A percentile compares a stretch with the other conserved stretches of the same genome.
Conservation (phyloP, 1,140 invertebrate species). For the Lepidostoma basale region DNA sequence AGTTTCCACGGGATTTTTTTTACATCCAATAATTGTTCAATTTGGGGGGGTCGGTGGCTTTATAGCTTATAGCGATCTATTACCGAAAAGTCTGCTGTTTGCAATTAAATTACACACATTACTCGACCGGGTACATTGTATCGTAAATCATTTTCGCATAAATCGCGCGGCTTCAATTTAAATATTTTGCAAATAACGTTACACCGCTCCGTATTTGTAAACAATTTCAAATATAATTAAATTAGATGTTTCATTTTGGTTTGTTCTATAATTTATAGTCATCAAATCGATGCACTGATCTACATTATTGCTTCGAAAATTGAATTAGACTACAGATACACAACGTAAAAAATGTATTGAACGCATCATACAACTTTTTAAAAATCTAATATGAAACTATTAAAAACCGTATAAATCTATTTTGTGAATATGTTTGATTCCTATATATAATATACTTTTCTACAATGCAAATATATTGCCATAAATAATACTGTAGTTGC, state of each 20-base stretch:
- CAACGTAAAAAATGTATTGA: too few relatives aligned
- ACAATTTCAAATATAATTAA: background rate
- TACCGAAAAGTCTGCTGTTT: slow-evolving; percentile 29
- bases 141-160: slow-evolving; percentile 27
- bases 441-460: too few relatives aligned
- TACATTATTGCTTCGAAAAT: too few relatives aligned
- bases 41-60: slow-evolving; percentile 35
- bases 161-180: slow-evolving; percentile 2
- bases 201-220: background rate
- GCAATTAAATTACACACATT: slow-evolving; percentile 30
- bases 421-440: too few relatives aligned
- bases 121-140: background rate
- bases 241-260: background rate
- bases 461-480: too few relatives aligned
- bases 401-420: too few relatives aligned
- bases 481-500: too few relatives aligned
- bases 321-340: too few relatives aligned
- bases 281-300: too few relatives aligned
- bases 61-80: slow-evolving; percentile 29
- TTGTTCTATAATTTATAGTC: too few relatives aligned
- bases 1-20: slow-evolving; percentile 32
- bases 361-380: too few relatives aligned
- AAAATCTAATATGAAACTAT: too few relatives aligned
- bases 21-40: slow-evolving; percentile 36
- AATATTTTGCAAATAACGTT: slow-evolving; percentile 3